phyloP scores from a whole-genome alignment of 2,113 vertebrate genomes.

The Mustela nigripes region DNA sequence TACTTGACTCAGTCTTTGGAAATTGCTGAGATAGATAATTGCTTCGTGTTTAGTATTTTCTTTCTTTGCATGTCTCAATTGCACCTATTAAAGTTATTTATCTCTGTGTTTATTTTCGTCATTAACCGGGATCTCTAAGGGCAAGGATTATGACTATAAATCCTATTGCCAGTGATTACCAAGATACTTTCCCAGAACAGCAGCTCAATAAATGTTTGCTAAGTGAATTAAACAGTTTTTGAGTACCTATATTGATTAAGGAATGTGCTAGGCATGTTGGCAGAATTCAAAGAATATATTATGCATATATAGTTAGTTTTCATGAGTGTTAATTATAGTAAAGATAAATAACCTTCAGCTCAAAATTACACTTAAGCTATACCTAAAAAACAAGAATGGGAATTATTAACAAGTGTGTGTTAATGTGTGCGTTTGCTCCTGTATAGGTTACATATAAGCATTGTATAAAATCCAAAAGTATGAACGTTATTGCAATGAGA shows the following conservation, averaged over 20 bases:
- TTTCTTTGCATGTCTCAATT: constrained; percentile 55
- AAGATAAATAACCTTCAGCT: neutral
- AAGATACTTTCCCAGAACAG: constrained; percentile 64
- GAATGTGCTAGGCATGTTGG: neutral
- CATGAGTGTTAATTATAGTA: neutral
- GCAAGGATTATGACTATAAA: constrained; percentile 61
- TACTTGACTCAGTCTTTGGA: constrained; percentile 21
- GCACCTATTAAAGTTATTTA: constrained; percentile 72
- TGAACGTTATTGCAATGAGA: neutral
- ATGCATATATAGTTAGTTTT: neutral
- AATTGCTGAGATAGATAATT: constrained; percentile 51
- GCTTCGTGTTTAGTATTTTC: constrained; percentile 18
- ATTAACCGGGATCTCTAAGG: constrained; percentile 71
- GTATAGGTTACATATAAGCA: neutral
- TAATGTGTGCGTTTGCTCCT: neutral
- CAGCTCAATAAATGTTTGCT: constrained; percentile 72
- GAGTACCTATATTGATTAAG: constrained; percentile 53
- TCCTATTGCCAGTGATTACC: constrained; percentile 66
- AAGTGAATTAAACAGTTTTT: constrained; percentile 69
- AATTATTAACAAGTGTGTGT: neutral
- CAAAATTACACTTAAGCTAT: neutral
- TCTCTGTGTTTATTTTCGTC: constrained; percentile 68
- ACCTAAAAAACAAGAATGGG: neutral
- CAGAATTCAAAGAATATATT: neutral
- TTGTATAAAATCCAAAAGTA: neutral